Conservation (phyloP, 1,140 invertebrate genomes). For the Dermatophagoides farinae region DNA sequence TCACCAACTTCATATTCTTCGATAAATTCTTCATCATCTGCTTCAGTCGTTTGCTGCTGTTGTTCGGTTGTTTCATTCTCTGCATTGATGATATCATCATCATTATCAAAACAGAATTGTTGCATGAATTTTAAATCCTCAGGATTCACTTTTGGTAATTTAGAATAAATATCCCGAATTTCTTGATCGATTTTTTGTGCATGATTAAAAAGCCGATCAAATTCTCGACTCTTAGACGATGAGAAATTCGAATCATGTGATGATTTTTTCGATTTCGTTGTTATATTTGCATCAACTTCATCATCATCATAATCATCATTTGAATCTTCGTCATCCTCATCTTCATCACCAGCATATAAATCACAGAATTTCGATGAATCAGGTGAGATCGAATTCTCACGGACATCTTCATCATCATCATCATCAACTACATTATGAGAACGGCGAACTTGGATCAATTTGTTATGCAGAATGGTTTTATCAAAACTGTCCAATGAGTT, state of each 20-base stretch:
- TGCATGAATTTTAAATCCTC: neutral
- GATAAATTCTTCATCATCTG: neutral
- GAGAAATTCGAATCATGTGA: neutral
- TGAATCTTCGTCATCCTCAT: neutral
- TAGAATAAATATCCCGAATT: neutral
- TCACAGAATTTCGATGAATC: neutral
- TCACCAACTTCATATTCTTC: neutral
- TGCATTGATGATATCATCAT: neutral
- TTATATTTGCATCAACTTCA: too few species aligned
- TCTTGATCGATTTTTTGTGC: neutral
- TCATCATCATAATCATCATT: too few species aligned
- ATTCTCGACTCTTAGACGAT: neutral
- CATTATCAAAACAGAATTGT: neutral
- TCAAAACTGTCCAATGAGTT: neutral
- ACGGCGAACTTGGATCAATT: neutral
- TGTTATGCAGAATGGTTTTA: neutral
- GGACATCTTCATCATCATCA: too few species aligned
- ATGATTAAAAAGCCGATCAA: neutral
- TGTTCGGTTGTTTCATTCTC: too few species aligned
- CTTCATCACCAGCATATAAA: neutral
- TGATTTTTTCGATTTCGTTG: neutral
- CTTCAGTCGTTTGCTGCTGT: neutral
- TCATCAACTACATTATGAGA: too few species aligned
- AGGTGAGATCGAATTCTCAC: neutral
- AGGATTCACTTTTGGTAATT: constrained; percentile 1